Base-by-base conservation (phyloP, 92 coral and sea anemone species). In the Parazoanthus darwini region DNA sequence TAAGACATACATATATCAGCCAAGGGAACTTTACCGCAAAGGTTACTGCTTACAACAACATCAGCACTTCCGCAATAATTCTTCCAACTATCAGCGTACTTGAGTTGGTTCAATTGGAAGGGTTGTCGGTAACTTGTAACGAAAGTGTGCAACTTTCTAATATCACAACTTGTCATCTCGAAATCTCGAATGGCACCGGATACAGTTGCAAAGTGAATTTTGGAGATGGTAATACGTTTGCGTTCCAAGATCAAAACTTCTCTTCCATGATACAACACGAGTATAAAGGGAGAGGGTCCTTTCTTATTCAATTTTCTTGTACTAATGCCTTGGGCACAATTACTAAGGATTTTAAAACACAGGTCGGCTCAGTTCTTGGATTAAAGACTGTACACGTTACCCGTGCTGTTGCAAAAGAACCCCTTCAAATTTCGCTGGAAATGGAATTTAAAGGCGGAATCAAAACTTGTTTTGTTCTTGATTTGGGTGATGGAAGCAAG, bases 1-100 rank as follows among this genome's bases (percentile, higher is more conserved):
- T 71, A 15, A 84, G 10, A 43, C 33, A 35, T 73, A 20, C 48
- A 9, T 84, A 84, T 84, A 33, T 71, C 15, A 33, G 46, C 13
- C 15, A 84, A n/a, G 87, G 87, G 3, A 84, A 70, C 33, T 84
- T 71, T 26, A 71, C 87, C 18, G 79, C 14, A 16, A 48, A 50
- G 15, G 87, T 71, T 10, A 84, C 42, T 71, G 87, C 87, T 29
- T 84, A 70, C 66, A 84, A 84, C 87, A 84, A 72, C 29, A 13
- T 84, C 23, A 84, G 79, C 39, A 84, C 59, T 48, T 35, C 9
- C 9, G 48, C 43, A 26, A 35, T 46, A 16, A 23, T 63, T 26
- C 87, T 84, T 72, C 50, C 78, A 8, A 46, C 44, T 38, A 71
- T 84, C 16, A 16, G 16, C 22, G 78, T 84, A 33, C 71, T 8